A percentile compares a stretch with the other conserved stretches of the same genome.
Conservation (phyloP, 2,797 vertebrate genomes). For the Schizothorax lantsangensis region DNA sequence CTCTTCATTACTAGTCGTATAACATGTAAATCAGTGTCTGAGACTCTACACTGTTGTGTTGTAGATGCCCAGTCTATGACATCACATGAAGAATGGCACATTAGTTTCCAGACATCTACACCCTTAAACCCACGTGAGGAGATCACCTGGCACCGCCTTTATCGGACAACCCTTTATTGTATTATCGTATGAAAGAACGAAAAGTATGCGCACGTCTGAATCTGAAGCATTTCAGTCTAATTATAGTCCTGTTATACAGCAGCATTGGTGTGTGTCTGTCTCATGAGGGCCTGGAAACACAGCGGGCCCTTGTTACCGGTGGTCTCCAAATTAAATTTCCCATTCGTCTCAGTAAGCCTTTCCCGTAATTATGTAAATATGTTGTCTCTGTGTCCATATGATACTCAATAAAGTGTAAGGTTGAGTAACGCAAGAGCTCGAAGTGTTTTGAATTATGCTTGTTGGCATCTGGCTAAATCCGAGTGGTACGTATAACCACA, state of each 20-base stretch:
- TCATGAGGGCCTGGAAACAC: conserved; percentile 2
- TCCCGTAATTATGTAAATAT: conserved; percentile 82
- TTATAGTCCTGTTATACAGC: conserved; percentile 4
- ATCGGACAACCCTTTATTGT: conserved; percentile 24
- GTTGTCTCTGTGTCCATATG: conserved; percentile 75
- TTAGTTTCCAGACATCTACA: conserved; percentile 11
- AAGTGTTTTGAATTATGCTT: conserved; percentile 74
- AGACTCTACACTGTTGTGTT: not conserved
- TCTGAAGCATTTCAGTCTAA: conserved; percentile 7
- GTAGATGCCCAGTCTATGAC: conserved; percentile 32
- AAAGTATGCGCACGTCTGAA: not conserved
- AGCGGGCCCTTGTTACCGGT: conserved; percentile 69
- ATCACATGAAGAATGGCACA: conserved; percentile 1
- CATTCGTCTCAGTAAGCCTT: conserved; percentile 71
- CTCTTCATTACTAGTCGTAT: not conserved
- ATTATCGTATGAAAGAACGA: conserved; percentile 5
- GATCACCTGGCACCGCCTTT: not conserved
- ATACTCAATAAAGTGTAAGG: conserved; percentile 76
- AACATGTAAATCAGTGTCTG: not conserved
- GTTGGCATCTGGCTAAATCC: conserved; percentile 61
- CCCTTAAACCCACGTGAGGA: not conserved
- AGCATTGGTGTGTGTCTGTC: not conserved
- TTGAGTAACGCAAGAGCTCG: conserved; percentile 69
- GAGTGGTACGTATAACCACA: conserved; percentile 63
- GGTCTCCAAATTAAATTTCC: conserved; percentile 80